Base-by-base conservation (phyloP, 1,140 invertebrate species). In the Bombus fervidus region DNA sequence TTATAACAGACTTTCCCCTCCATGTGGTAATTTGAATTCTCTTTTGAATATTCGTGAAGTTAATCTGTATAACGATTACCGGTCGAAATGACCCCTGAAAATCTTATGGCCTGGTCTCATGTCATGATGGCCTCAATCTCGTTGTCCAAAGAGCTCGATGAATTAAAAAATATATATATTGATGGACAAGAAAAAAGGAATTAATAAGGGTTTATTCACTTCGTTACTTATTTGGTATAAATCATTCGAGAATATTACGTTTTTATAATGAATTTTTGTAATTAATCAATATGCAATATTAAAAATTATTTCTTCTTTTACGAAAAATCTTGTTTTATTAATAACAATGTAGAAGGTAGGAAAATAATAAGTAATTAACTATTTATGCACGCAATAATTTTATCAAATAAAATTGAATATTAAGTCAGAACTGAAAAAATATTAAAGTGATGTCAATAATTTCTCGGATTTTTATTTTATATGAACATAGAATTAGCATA, bases 1-100 rank as follows among this genome's bases (percentile, higher is more conserved):
- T 94, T 95, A 95, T 95, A 94, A 94, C 81, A 88, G 83, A 4
- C 64, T n/a, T 47, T 71, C 83, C 80, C 59, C 87, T 78, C 79
- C 74, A 66, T 3, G 0, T 59, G 25, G 9, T 43, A 69, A 47
- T 84, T 64, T 1, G 39, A 47, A 37, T 64, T 12, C 10, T 72
- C 62, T 28, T 81, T 28, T 88, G 68, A 88, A 90, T 90, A 89
- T 89, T 84, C 88, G 71, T 57, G 74, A 91, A 89, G 78, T 82
- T 88, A 89, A 92, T 90, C 89, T 92, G 57, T 78, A 83, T 83
- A 71, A 76, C 41, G 39, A 84, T 78, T 31, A 6, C 47, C 10
- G 25, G 34, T 12, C 18, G 28, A 77, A 69, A 34, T 57, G 74
- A 77, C 73, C 59, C 68, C 37, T 83, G 18, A 6, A 37, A 72